These are phyloP conservation scores for Brachionichthys hirsutus DNA, from an alignment of 2,113 vertebrate species.

Conservation along the genomic window DNA sequence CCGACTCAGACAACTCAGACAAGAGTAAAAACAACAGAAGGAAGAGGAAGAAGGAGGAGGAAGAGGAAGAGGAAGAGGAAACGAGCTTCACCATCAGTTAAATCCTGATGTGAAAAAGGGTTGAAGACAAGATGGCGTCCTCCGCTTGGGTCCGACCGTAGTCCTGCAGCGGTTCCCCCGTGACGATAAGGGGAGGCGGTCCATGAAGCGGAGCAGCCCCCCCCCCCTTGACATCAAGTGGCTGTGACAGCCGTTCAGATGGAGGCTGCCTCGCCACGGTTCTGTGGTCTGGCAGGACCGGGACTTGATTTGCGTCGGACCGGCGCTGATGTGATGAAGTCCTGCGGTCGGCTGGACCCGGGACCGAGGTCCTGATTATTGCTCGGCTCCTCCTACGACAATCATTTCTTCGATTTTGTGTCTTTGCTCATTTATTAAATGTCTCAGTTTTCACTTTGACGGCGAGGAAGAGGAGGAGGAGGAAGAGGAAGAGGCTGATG, in stretches of 20 bases:
- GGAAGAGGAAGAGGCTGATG: too few relatives aligned
- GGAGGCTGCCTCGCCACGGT: slow-evolving; percentile 76
- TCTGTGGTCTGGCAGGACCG: slow-evolving; percentile 74
- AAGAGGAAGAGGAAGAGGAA: too few relatives aligned
- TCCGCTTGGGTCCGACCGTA: too few relatives aligned
- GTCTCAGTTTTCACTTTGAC: slow-evolving; percentile 50
- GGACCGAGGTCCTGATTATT: slow-evolving; percentile 64
- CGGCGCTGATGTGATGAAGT: slow-evolving; percentile 78
- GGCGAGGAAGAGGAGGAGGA: too few relatives aligned
- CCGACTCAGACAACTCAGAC: slow-evolving; percentile 66
- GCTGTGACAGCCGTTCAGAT: slow-evolving; percentile 72
- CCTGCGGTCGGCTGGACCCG: slow-evolving; percentile 69
- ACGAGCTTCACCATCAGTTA: slow-evolving; percentile 24
- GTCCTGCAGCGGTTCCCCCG: too few relatives aligned
- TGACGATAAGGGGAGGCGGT: too few relatives aligned
- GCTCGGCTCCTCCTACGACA: slow-evolving; percentile 39
- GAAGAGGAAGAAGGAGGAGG: too few relatives aligned
- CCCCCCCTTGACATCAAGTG: slow-evolving; percentile 57
- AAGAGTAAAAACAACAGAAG: slow-evolving; percentile 42
- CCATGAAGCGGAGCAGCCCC: too few relatives aligned
- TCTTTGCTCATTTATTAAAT: slow-evolving; percentile 49
- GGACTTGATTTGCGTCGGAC: slow-evolving; percentile 77
- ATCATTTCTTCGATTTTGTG: slow-evolving; percentile 55
- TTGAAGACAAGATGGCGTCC: not conserved
- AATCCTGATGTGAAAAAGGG: slow-evolving; percentile 19